Percentiles rank a stretch among this genome's conserved stretches.
These are phyloP conservation scores for Alcedo quadribrachys DNA, from an alignment of 2,797 vertebrate species.

Conservation along the genomic window DNA sequence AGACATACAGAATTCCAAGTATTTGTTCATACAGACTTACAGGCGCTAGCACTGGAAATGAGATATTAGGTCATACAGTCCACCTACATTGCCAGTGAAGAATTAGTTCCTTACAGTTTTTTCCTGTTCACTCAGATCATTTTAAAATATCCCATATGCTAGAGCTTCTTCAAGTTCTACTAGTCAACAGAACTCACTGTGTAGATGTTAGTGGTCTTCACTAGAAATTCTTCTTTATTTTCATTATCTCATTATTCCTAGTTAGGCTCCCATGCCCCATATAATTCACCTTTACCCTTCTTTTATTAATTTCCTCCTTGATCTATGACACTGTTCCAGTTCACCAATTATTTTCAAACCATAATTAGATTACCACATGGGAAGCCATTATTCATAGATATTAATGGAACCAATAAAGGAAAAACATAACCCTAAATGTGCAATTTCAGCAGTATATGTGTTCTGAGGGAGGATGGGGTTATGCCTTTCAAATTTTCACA, in stretches of 20 bases:
- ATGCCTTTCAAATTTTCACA: not conserved
- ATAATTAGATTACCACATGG: conserved; percentile 9
- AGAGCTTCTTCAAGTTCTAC: not conserved
- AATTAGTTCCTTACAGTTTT: not conserved
- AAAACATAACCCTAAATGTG: conserved; percentile 1
- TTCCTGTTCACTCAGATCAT: not conserved
- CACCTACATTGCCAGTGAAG: not conserved
- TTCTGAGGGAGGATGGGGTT: not conserved
- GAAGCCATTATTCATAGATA: conserved; percentile 18
- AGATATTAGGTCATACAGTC: not conserved
- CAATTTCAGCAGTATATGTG: not conserved
- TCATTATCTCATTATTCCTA: not conserved
- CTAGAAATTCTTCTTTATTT: not conserved
- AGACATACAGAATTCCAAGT: not conserved
- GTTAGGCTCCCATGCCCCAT: not conserved
- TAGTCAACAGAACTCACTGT: not conserved
- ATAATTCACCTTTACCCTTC: not conserved
- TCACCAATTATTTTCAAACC: not conserved
- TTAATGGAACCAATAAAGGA: not conserved
- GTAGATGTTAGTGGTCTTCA: not conserved
- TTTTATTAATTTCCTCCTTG: not conserved
- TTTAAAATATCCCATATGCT: not conserved
- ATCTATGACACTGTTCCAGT: not conserved
- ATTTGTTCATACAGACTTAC: not conserved
- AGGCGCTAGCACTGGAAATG: not conserved